Conservation (phyloP, 1,140 invertebrate species). For the Drosophila ogumai region DNA sequence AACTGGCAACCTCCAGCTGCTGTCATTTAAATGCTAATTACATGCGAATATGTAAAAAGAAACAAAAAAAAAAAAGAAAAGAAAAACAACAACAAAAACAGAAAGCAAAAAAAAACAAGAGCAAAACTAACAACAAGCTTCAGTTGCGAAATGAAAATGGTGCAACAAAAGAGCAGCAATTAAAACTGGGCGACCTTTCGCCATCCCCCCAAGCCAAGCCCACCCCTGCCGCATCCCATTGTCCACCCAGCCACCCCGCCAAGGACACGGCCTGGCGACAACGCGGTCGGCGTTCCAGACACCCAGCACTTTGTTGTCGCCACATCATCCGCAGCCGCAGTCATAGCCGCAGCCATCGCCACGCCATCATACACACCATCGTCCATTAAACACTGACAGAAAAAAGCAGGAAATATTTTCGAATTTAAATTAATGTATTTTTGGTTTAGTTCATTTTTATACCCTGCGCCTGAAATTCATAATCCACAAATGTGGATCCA, state of each 20-base stretch:
- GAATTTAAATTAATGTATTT: too few relatives aligned
- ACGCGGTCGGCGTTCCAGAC: slow-evolving; percentile 55
- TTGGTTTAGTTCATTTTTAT: too few relatives aligned
- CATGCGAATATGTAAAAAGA: slow-evolving; percentile 31
- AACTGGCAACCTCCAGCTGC: slow-evolving; percentile 11
- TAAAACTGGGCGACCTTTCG: slow-evolving; percentile 33
- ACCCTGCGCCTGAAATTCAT: too few relatives aligned
- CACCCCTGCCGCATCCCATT: not conserved
- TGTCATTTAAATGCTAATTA: slow-evolving; percentile 72
- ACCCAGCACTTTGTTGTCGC: slow-evolving; percentile 38
- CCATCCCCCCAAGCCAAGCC: not conserved
- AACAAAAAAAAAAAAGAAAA: slow-evolving; percentile 3
- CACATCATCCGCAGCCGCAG: slow-evolving; percentile 14
- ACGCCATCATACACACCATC: slow-evolving; percentile 2
- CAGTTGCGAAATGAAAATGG: slow-evolving; percentile 27
- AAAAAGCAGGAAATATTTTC: not conserved
- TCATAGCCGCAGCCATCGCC: not conserved
- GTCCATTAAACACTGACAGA: not conserved
- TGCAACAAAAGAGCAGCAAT: slow-evolving; percentile 56
- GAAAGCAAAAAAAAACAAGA: not conserved
- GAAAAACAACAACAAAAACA: slow-evolving; percentile 4
- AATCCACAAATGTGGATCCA: too few relatives aligned
- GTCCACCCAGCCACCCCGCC: slow-evolving; percentile 3
- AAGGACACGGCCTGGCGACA: slow-evolving; percentile 44
- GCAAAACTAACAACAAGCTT: slow-evolving; percentile 21